Percentiles rank a stretch among this genome's conserved stretches.
phyloP scores from a whole-genome alignment of 2,113 vertebrate genomes.

The Thermophis baileyi region DNA sequence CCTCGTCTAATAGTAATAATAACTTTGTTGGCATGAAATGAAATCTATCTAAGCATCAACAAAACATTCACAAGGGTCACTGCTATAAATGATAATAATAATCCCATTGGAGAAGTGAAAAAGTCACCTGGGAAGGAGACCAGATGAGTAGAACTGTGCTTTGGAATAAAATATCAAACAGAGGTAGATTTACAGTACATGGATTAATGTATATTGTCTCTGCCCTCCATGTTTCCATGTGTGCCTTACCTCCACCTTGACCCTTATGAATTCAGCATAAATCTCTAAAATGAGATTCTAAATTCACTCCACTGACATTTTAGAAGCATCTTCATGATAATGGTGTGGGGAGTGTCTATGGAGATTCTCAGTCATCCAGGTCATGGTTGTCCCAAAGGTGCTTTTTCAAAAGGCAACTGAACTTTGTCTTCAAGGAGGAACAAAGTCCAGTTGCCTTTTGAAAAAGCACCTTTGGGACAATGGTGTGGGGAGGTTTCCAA shows the following conservation, averaged over 20 bases:
- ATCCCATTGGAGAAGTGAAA: background rate
- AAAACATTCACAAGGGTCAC: background rate
- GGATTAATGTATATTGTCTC: background rate
- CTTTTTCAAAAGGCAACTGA: background rate
- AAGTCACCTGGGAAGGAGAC: background rate
- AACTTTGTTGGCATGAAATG: background rate
- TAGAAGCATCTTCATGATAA: background rate
- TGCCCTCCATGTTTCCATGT: background rate
- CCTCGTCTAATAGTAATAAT: background rate
- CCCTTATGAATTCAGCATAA: background rate
- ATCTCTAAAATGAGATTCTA: background rate
- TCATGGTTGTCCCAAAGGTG: background rate
- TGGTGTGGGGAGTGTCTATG: background rate
- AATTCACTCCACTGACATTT: background rate
- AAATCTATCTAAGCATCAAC: background rate
- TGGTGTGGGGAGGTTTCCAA: background rate
- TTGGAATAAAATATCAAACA: constrained; percentile 10
- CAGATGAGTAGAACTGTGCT: background rate
- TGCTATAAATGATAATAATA: background rate
- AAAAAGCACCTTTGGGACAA: background rate
- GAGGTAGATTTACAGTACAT: background rate
- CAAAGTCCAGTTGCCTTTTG: background rate
- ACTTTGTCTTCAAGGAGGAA: background rate
- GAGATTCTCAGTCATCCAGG: background rate
- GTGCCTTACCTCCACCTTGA: background rate